Evolutionary conservation across 2,888 invertebrate species (phyloP).

Genomic region (Venustoraphidia nigricollis): DNA sequence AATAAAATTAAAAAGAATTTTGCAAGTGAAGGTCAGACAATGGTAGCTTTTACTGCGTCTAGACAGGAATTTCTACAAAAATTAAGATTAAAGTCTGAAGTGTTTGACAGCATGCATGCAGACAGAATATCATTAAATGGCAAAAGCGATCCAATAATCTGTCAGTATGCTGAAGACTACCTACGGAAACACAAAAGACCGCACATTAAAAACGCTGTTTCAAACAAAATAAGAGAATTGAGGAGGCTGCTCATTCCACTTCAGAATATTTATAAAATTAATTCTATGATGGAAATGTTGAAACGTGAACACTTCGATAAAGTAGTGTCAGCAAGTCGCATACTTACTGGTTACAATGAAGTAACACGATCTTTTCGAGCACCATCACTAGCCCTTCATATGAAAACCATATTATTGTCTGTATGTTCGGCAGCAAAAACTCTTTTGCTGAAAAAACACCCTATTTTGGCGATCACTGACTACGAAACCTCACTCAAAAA

Average conservation of each 20-base stretch:
- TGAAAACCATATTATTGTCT: too few relatives aligned
- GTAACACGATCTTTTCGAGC: too few relatives aligned
- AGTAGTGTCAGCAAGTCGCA: constrained; percentile 3
- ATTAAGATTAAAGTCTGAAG: constrained; percentile 13
- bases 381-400: too few relatives aligned
- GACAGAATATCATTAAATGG: constrained; percentile 12
- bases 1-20: constrained; percentile 2
- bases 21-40: constrained; percentile 10
- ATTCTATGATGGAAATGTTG: constrained; percentile 4
- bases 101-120: constrained; percentile 14
- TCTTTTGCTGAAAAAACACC: constrained; percentile 11
- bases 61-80: constrained; percentile 9
- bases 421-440: too few relatives aligned
- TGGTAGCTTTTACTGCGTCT: constrained; percentile 11
- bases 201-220: constrained; percentile 13
- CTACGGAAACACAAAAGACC: constrained; percentile 14
- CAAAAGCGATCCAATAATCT: constrained; percentile 13
- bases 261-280: constrained; percentile 8
- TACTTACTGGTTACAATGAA: too few relatives aligned
- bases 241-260: constrained; percentile 13
- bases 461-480: constrained; percentile 10
- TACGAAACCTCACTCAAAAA: constrained; percentile 6
- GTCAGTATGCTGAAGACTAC: constrained; percentile 15
- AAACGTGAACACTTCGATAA: constrained; percentile 6
- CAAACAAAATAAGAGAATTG: constrained; percentile 15